phyloP scores from a whole-genome alignment of 2,797 vertebrate species.

The Poliocrania exsul region DNA sequence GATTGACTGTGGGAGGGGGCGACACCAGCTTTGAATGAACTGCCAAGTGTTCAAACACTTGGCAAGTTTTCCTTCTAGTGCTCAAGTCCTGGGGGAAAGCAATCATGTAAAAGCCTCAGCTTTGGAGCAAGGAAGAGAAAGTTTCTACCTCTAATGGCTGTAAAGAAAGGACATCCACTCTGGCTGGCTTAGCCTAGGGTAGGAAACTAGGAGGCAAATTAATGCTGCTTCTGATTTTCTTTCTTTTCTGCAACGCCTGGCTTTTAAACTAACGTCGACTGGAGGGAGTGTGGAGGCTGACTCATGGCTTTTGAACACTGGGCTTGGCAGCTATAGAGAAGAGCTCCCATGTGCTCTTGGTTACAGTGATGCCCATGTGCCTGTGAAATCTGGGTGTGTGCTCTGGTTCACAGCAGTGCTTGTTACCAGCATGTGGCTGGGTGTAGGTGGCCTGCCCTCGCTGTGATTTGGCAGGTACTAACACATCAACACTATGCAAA shows the following conservation, averaged over 20 bases:
- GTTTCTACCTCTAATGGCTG: background rate
- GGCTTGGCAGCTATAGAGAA: background rate
- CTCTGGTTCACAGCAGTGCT: background rate
- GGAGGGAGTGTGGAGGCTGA: background rate
- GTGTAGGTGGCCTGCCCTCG: slow-evolving; percentile 5
- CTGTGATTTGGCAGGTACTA: background rate
- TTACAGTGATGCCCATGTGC: background rate
- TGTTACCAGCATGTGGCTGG: background rate
- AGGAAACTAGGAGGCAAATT: background rate
- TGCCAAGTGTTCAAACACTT: background rate
- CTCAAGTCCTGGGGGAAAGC: background rate
- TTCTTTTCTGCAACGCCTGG: background rate
- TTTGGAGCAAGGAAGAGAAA: background rate
- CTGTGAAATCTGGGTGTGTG: background rate
- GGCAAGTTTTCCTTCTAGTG: background rate
- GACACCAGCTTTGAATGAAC: background rate
- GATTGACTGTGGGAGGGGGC: background rate
- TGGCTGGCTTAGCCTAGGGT: background rate
- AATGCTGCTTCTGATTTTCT: background rate
- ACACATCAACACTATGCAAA: background rate
- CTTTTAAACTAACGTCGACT: background rate
- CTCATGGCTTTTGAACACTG: background rate
- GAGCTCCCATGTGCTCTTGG: slow-evolving; percentile 19
- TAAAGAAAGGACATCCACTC: background rate
- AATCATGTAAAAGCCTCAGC: background rate